A percentile compares a stretch with the other conserved stretches of the same genome.
Conservation (phyloP, 2,113 vertebrate genomes). For the Xenopus tropicalis region UCB_Xtro_10.0 CM004445.2:100408501-100409000, state of each 20-base stretch:
- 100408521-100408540: too few relatives aligned
- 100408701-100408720: conserved; percentile 85
- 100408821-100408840: conserved; percentile 90
- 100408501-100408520: too few relatives aligned
- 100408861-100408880: too few relatives aligned
- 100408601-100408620: conserved; percentile 88
- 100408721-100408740: conserved; percentile 75
- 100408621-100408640: conserved; percentile 82
- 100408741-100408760: conserved; percentile 64
- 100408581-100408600: conserved; percentile 89
- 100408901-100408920: too few relatives aligned
- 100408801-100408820: conserved; percentile 89
- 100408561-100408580: conserved; percentile 77
- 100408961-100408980: too few relatives aligned
- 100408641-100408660: conserved; percentile 96
- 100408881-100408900: too few relatives aligned
- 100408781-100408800: conserved; percentile 81
- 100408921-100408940: too few relatives aligned
- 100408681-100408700: conserved; percentile 97
- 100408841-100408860: conserved; percentile 82
- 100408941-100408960: too few relatives aligned
- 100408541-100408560: conserved; percentile 68
- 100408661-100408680: conserved; percentile 96
- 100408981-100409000: too few relatives aligned
- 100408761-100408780: conserved; percentile 76